Percentiles rank a stretch among this genome's conserved stretches.
Conservation (phyloP, 2,797 vertebrate genomes). For the Knipowitschia caucasica region DNA sequence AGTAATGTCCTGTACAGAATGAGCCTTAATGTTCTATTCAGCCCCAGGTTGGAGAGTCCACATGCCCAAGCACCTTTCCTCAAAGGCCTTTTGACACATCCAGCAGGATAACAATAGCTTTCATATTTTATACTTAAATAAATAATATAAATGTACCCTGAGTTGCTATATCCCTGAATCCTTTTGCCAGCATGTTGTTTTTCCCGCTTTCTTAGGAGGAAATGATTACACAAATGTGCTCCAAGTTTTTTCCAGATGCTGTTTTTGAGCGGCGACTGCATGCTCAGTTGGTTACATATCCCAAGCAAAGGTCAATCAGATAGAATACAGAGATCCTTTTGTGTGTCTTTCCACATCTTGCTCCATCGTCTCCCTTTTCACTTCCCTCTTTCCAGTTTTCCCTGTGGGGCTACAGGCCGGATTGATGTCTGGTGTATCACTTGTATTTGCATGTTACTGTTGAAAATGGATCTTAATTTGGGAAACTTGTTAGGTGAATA, state of each 20-base stretch:
- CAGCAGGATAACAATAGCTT: constrained; percentile 43
- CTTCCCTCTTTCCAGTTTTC: constrained; percentile 21
- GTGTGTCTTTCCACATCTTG: constrained; percentile 46
- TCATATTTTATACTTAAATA: constrained; percentile 54
- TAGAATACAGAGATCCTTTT: constrained; percentile 55
- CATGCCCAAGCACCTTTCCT: constrained; percentile 36
- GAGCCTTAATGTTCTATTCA: constrained; percentile 60
- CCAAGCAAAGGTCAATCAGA: constrained; percentile 45
- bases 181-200: constrained; percentile 53
- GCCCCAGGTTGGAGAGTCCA: constrained; percentile 36
- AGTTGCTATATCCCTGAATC: constrained; percentile 42
- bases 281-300: constrained; percentile 50
- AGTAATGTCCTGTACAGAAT: constrained; percentile 20
- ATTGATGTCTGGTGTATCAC: constrained; percentile 31
- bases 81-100: constrained; percentile 52
- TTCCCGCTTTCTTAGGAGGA: constrained; percentile 14
- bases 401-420: constrained; percentile 33
- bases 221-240: constrained; percentile 34
- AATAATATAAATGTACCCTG: constrained; percentile 39
- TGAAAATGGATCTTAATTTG: constrained; percentile 4
- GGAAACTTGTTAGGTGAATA: constrained; percentile 9
- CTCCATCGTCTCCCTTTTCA: constrained; percentile 39
- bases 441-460: constrained; percentile 6
- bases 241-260: constrained; percentile 14
- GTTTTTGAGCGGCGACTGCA: constrained; percentile 38